Conservation (phyloP, 2,888 invertebrate genomes). For the Aphelenchoides bicaudatus region DNA sequence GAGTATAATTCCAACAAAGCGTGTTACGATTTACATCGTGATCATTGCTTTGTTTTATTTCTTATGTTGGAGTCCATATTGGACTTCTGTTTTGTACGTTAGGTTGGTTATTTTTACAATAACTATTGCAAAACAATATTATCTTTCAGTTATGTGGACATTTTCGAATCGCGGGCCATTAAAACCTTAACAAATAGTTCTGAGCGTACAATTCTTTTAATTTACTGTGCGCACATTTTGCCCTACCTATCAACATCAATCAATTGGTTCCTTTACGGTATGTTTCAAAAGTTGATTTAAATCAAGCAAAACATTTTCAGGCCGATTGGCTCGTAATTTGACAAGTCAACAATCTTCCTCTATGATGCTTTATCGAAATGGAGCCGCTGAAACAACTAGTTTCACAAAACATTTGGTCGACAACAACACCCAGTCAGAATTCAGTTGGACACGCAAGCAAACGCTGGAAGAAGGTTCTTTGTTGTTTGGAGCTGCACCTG, state of each 20-base stretch:
- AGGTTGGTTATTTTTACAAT: too few relatives aligned
- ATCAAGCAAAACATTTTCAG: too few relatives aligned
- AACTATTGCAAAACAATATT: too few relatives aligned
- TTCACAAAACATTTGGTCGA: constrained; percentile 4
- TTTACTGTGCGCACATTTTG: constrained; percentile 37
- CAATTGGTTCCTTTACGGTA: constrained; percentile 36
- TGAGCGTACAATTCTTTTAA: constrained; percentile 27
- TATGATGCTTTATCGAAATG: neutral
- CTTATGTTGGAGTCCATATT: constrained; percentile 28
- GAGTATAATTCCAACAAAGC: constrained; percentile 27
- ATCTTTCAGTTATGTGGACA: constrained; percentile 28
- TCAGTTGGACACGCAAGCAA: neutral
- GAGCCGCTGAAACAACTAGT: neutral
- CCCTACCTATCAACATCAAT: constrained; percentile 32
- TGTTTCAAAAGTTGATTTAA: too few relatives aligned
- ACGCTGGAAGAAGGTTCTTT: neutral
- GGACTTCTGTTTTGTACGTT: constrained; percentile 26
- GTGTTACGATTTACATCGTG: constrained; percentile 29
- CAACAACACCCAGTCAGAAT: neutral
- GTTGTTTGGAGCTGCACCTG: constrained; percentile 1
- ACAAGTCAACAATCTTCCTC: constrained; percentile 2
- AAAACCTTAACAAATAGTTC: constrained; percentile 28
- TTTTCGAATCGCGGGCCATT: constrained; percentile 32
- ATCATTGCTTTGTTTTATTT: constrained; percentile 27
- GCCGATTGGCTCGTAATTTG: constrained; percentile 26